Evolutionary conservation across 2,797 vertebrate genomes (phyloP), one percentile per base, ranked within the genome.

Genomic region (Poeciliopsis infans): DNA sequence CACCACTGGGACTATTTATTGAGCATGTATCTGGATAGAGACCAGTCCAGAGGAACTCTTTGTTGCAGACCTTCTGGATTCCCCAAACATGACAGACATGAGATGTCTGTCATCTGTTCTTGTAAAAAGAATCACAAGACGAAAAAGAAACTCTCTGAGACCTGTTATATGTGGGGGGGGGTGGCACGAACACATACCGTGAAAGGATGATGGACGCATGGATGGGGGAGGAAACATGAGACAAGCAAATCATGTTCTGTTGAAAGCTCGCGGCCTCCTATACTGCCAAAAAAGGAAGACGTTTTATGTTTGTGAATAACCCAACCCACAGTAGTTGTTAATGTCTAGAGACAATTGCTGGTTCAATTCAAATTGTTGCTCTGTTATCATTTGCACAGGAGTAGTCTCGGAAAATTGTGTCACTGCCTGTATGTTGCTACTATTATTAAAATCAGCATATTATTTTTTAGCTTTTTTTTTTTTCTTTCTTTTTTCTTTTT

Each of bases 341-440:
- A 97, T 97, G 97, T 97, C 91, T 98, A 98, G 97, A 97, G 97
- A 97, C 97, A 96, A 97, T 98, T 99, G 97, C 97, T 97, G 98
- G 97, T 97, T 98, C 97, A 97, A 97, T 97, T 99, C 97, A 97
- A 97, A 96, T 98, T 97, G 97, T 99, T 98, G 97, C 97, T 98
- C 97, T 97, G 97, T 98, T 97, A 95, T 98, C 96, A 97, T 98
- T 98, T 99, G 98, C 98, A 98, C 98, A 98, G 97, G 95, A 97
- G 96, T 98, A 98, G 97, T 97, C 96, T 97, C 97, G 97, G 96
- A 98, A 97, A 95, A 97, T 97, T 97, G 97, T 97, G 96, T 97
- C 97, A 98, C 97, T 97, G 97, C 97, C 97, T 99, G 97, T 99
- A 97, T 97, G 97, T 98, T 96, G 97, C 97, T 96, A 95, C 96